These are phyloP conservation scores for Rhynchophorus ferrugineus DNA, from an alignment of 1,140 invertebrate species.

Conservation along the genomic window DNA sequence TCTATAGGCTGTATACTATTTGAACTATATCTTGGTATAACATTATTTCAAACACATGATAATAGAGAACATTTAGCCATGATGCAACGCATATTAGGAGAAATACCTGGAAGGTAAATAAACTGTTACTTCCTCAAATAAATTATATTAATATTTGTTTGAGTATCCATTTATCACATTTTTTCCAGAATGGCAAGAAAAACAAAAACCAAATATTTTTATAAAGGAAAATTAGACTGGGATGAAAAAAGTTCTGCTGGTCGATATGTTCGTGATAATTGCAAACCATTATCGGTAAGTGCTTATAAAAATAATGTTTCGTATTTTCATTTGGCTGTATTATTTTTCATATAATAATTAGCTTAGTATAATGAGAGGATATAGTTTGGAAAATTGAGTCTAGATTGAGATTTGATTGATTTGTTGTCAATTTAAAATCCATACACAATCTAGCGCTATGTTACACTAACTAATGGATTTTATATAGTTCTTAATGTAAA, in stretches of 20 bases:
- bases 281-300: slow-evolving; percentile 85
- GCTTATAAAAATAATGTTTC: background rate
- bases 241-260: slow-evolving; percentile 90
- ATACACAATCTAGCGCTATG: no score
- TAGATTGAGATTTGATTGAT: no score
- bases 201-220: slow-evolving; percentile 96
- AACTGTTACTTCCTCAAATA: background rate
- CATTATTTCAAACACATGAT: slow-evolving; percentile 99
- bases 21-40: slow-evolving; percentile 96
- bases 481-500: no score
- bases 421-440: no score
- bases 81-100: slow-evolving; percentile 98
- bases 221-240: slow-evolving; percentile 90
- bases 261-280: slow-evolving; percentile 96
- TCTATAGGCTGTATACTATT: slow-evolving; percentile 99
- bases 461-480: no score
- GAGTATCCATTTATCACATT: slow-evolving; percentile 23
- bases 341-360: no score
- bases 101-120: slow-evolving; percentile 76
- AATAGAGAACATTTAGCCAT: slow-evolving; percentile 99
- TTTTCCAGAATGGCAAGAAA: slow-evolving; percentile 78
- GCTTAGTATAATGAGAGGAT: no score
- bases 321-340: background rate
- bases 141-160: slow-evolving; percentile 7
- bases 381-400: no score